These are phyloP conservation scores for Fundulus diaphanus DNA, from an alignment of 2,797 vertebrate genomes.

Conservation along the genomic window DNA sequence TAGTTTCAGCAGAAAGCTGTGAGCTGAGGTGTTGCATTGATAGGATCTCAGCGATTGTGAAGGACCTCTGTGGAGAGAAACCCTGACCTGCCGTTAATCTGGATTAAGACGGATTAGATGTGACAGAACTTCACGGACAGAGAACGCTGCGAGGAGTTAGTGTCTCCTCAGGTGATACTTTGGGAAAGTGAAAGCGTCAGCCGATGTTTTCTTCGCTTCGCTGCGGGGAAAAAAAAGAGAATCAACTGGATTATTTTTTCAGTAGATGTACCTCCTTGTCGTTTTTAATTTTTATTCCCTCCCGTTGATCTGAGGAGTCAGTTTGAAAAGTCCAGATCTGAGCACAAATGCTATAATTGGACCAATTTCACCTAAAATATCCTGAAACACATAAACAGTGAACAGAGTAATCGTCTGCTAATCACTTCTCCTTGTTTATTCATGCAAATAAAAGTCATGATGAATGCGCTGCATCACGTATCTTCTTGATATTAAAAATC, in stretches of 20 bases:
- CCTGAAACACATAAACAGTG: not conserved
- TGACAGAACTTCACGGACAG: not conserved
- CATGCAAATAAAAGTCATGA: not conserved
- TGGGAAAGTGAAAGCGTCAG: slow-evolving; percentile 30
- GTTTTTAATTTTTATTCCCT: not conserved
- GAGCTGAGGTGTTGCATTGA: slow-evolving; percentile 20
- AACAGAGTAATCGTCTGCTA: not conserved
- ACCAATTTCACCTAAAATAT: no score
- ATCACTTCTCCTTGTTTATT: not conserved
- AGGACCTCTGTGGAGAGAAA: not conserved
- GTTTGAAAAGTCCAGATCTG: no score
- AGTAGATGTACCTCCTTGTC: not conserved
- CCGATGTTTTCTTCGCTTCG: slow-evolving; percentile 19
- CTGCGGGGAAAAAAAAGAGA: not conserved
- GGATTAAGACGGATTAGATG: slow-evolving; percentile 45
- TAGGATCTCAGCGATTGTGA: slow-evolving; percentile 33
- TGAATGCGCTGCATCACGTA: not conserved
- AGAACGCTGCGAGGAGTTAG: slow-evolving; percentile 4
- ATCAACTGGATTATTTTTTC: not conserved
- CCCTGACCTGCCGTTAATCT: slow-evolving; percentile 34
- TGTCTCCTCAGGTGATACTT: slow-evolving; percentile 40
- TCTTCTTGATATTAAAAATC: not conserved
- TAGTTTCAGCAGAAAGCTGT: not conserved
- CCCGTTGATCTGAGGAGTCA: no score
- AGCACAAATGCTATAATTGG: no score